Percentiles rank a stretch among this genome's conserved stretches.
These are phyloP conservation scores for Dysmachus trigonus DNA, from an alignment of 2,888 invertebrate species.

Conservation along the genomic window DNA sequence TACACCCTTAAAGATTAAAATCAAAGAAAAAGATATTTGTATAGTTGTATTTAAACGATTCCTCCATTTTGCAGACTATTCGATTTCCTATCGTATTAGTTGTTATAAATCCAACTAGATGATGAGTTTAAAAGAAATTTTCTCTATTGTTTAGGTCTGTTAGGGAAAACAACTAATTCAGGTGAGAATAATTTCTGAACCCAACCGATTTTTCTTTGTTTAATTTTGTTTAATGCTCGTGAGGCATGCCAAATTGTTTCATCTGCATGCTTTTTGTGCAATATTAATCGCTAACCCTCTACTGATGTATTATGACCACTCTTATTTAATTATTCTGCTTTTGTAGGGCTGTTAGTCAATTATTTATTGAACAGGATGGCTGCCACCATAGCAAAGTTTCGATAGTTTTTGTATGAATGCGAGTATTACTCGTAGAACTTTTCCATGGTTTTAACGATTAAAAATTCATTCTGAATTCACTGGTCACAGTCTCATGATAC, in stretches of 20 bases:
- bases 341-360: not conserved
- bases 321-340: not conserved
- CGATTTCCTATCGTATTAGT: not conserved
- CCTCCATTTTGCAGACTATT: not conserved
- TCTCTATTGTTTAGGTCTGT: constrained; percentile 58
- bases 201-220: constrained; percentile 24
- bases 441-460: not conserved
- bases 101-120: not conserved
- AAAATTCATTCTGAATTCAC: not conserved
- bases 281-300: not conserved
- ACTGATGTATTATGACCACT: not conserved
- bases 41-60: not conserved
- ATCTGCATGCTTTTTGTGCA: not conserved
- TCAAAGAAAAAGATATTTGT: too few species aligned
- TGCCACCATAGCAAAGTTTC: not conserved
- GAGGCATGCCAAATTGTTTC: not conserved
- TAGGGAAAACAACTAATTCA: constrained; percentile 63
- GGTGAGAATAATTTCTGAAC: constrained; percentile 56
- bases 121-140: constrained; percentile 26
- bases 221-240: constrained; percentile 33
- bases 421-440: not conserved
- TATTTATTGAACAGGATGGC: not conserved
- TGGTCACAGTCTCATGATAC: too few species aligned
- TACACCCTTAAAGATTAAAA: too few species aligned
- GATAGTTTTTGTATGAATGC: not conserved